Percentiles rank a stretch among this genome's conserved stretches.
These are phyloP conservation scores for Aporophyla lueneburgensis DNA, from an alignment of 2,888 invertebrate genomes.

Conservation along the genomic window DNA sequence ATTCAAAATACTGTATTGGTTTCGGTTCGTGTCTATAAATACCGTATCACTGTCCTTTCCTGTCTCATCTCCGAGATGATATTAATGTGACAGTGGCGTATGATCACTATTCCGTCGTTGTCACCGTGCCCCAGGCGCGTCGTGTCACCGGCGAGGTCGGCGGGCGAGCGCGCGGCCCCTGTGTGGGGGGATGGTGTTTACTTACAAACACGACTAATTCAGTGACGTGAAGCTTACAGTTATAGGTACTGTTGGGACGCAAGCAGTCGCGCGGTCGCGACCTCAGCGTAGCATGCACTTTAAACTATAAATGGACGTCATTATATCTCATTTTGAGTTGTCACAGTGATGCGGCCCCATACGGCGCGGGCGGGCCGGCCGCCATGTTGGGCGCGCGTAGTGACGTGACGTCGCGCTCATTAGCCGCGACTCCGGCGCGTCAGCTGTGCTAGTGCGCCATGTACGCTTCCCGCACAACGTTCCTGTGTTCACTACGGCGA, in stretches of 20 bases:
- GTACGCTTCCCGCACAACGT: constrained; percentile 31
- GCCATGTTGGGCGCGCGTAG: constrained; percentile 23
- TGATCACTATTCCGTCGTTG: background rate
- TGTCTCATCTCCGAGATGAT: background rate
- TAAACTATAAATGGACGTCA: constrained; percentile 44
- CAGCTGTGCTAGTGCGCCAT: constrained; percentile 42
- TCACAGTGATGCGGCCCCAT: constrained; percentile 4
- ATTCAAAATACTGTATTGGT: constrained; percentile 11
- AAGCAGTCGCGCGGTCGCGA: background rate
- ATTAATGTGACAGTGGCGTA: background rate
- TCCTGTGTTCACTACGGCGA: constrained; percentile 27
- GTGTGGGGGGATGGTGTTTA: background rate
- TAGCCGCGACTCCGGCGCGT: constrained; percentile 20
- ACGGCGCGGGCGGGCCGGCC: constrained; percentile 1
- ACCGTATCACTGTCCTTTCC: background rate
- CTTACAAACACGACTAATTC: constrained; percentile 8
- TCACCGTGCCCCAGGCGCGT: constrained; percentile 10
- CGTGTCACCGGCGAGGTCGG: background rate
- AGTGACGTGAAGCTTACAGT: constrained; percentile 1
- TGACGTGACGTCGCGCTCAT: constrained; percentile 21
- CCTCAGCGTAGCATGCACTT: constrained; percentile 14
- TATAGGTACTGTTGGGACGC: background rate
- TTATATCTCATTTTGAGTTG: constrained; percentile 38
- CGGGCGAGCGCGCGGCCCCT: background rate
- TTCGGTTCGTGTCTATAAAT: constrained; percentile 1